These are phyloP conservation scores for Lycodopsis pacificus DNA, from an alignment of 2,797 vertebrate species.

Conservation along the genomic window DNA sequence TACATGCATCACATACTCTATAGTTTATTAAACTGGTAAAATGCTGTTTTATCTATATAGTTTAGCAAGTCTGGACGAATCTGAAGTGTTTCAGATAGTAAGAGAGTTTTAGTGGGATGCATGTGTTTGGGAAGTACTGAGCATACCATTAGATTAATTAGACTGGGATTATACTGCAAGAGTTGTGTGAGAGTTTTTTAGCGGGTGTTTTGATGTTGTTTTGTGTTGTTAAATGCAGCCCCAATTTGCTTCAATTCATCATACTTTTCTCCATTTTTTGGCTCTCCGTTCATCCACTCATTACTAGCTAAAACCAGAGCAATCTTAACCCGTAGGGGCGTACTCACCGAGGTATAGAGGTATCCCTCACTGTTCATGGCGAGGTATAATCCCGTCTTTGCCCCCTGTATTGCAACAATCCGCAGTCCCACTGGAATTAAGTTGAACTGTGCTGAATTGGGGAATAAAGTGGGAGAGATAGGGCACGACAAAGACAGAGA, in stretches of 20 bases:
- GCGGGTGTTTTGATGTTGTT: not conserved
- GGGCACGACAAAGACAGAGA: conserved; percentile 31
- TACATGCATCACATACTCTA: not conserved
- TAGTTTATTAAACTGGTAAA: not conserved
- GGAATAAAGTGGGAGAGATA: conserved; percentile 59
- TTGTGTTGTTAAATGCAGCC: not conserved
- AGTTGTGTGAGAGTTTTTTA: not conserved
- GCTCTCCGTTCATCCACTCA: not conserved
- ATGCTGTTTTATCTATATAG: not conserved
- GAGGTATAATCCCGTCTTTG: conserved; percentile 95
- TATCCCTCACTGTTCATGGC: conserved; percentile 99
- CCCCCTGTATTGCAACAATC: conserved; percentile 98
- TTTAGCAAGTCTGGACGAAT: not conserved
- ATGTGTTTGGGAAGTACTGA: not conserved
- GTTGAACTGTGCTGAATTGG: conserved; percentile 95
- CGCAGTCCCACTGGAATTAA: conserved; percentile 98
- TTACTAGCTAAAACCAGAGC: conserved; percentile 14
- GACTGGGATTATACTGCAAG: not conserved
- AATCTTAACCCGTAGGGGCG: not conserved
- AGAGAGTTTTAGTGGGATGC: not conserved
- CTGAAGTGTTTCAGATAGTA: too few relatives aligned
- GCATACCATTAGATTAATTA: not conserved
- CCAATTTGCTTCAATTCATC: not conserved
- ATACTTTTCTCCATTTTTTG: not conserved
- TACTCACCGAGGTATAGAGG: conserved; percentile 88